phyloP scores from a whole-genome alignment of 2,888 invertebrate species.

The Ophonus ardosiacus region DNA sequence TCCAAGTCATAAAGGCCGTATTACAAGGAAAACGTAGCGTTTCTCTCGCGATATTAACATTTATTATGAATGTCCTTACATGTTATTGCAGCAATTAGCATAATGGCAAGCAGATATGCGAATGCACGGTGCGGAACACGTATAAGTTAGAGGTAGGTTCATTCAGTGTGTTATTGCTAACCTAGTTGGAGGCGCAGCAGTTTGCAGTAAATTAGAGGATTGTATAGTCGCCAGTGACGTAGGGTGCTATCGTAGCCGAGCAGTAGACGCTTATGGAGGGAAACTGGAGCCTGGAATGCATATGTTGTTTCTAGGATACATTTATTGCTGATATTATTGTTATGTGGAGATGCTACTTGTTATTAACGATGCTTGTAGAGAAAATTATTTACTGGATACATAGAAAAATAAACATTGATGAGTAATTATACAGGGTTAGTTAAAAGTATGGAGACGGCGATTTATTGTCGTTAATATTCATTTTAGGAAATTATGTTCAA shows the following conservation, averaged over 20 bases:
- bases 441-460: too few relatives aligned
- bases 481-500: too few relatives aligned
- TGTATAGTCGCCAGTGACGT: conserved; percentile 3
- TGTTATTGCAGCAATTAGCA: conserved; percentile 58
- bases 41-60: conserved; percentile 49
- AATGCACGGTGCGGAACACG: conserved; percentile 10
- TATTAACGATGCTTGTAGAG: neutral
- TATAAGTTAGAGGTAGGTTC: neutral
- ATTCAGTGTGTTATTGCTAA: conserved; percentile 23
- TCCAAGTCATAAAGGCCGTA: conserved; percentile 47
- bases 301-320: neutral
- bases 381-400: too few relatives aligned
- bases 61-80: conserved; percentile 59
- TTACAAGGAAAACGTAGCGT: conserved; percentile 53
- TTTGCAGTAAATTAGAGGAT: conserved; percentile 27
- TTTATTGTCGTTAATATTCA: too few relatives aligned
- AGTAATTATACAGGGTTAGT: too few relatives aligned
- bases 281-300: neutral
- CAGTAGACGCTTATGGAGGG: neutral
- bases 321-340: neutral
- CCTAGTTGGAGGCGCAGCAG: conserved; percentile 5
- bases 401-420: too few relatives aligned
- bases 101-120: conserved; percentile 44
- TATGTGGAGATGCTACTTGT: neutral
- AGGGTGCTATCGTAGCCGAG: neutral